Evolutionary conservation across 1,140 invertebrate species (phyloP).

Genomic region (Lepidurus arcticus): DNA sequence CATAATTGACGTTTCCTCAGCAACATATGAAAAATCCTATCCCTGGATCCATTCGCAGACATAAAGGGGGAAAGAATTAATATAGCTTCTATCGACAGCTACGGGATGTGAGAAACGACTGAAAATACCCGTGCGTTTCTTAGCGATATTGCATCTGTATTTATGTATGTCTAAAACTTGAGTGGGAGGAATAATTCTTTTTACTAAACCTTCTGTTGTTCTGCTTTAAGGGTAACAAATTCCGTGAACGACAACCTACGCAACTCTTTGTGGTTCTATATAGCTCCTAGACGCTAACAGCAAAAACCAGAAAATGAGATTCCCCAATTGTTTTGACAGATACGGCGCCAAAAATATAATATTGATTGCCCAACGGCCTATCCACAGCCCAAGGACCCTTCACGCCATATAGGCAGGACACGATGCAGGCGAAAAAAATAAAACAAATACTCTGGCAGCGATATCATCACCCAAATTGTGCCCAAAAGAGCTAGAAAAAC

Average conservation of each 20-base stretch:
- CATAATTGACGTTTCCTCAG: not conserved
- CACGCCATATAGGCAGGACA: not conserved
- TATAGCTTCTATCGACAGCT: not conserved
- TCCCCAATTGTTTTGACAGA: not conserved
- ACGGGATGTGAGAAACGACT: not conserved
- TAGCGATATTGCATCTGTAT: too few species aligned
- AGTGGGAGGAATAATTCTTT: too few species aligned
- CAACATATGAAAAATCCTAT: not conserved
- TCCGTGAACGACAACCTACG: too few species aligned
- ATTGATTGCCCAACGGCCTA: constrained; percentile 14
- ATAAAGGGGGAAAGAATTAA: not conserved
- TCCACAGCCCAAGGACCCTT: not conserved
- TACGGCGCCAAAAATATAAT: not conserved
- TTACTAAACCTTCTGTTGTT: too few species aligned
- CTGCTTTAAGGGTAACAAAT: too few species aligned
- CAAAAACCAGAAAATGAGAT: not conserved
- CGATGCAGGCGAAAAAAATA: not conserved
- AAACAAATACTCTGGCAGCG: not conserved
- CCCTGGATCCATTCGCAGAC: not conserved
- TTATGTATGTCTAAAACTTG: too few species aligned
- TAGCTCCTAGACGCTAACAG: not conserved
- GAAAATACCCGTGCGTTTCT: not conserved
- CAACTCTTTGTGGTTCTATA: too few species aligned
- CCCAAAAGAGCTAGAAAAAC: not conserved
- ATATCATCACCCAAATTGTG: not conserved